Conservation (phyloP, 2,888 invertebrate species). For the Autographa gamma region DNA sequence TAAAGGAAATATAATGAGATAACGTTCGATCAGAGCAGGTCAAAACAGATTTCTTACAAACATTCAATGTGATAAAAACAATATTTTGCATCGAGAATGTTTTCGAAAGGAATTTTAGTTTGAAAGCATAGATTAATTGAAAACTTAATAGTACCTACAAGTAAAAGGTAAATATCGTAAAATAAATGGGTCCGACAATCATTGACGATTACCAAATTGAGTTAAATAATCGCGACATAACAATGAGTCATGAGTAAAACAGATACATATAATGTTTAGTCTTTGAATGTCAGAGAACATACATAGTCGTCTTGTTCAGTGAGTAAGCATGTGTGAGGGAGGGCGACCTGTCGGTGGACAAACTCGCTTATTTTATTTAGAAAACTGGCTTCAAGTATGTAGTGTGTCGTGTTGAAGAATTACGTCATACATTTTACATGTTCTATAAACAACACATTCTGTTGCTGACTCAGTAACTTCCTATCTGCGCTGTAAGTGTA, state of each 20-base stretch:
- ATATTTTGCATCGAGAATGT: background rate
- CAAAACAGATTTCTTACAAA: background rate
- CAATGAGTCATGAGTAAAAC: slow-evolving; percentile 42
- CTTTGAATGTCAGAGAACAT: slow-evolving; percentile 40
- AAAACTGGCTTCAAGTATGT: slow-evolving; percentile 53
- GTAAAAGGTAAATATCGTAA: background rate
- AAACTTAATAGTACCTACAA: too few relatives aligned
- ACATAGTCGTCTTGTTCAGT: slow-evolving; percentile 27
- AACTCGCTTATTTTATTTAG: slow-evolving; percentile 57
- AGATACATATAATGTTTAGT: slow-evolving; percentile 28
- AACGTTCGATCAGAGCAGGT: background rate
- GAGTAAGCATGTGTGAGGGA: slow-evolving; percentile 33
- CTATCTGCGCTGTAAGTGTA: slow-evolving; percentile 36
- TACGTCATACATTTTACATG: slow-evolving; percentile 59
- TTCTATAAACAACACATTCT: slow-evolving; percentile 54
- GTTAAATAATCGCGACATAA: slow-evolving; percentile 48
- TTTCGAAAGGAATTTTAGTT: background rate
- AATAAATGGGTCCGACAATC: background rate
- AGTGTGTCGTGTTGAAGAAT: slow-evolving; percentile 43
- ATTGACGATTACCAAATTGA: slow-evolving; percentile 28
- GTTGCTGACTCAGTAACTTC: slow-evolving; percentile 52
- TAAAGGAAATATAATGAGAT: too few relatives aligned
- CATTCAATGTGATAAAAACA: background rate
- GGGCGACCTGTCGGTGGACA: slow-evolving; percentile 42
- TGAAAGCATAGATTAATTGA: too few relatives aligned